Evolutionary conservation across 2,797 vertebrate genomes (phyloP).

Genomic region (Fistularia commersonii): DNA sequence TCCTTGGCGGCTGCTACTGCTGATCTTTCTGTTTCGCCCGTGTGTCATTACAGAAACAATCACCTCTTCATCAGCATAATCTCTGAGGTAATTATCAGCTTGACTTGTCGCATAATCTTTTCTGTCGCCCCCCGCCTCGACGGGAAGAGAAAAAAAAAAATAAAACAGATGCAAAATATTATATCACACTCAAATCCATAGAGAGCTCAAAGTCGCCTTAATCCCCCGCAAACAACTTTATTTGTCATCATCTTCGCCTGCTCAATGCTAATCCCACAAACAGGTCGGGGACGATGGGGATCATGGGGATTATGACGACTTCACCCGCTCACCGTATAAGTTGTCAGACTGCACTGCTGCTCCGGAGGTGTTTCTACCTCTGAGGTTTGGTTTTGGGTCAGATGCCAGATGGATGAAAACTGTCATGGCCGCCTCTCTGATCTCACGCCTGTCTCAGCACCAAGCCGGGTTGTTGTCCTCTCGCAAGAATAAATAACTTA

Average conservation of each 20-base stretch:
- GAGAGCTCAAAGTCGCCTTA: constrained; percentile 72
- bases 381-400: no score
- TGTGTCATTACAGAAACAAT: constrained; percentile 74
- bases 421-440: no score
- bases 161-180: constrained; percentile 70
- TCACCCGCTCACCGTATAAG: no score
- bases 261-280: constrained; percentile 53
- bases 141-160: constrained; percentile 59
- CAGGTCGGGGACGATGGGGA: constrained; percentile 11
- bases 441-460: no score
- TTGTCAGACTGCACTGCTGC: no score
- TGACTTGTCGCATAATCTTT: constrained; percentile 75
- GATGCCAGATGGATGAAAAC: no score
- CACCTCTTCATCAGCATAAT: constrained; percentile 74
- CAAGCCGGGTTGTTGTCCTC: no score
- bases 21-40: constrained; percentile 58
- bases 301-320: constrained; percentile 20
- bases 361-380: no score
- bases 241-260: constrained; percentile 63
- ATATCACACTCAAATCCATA: constrained; percentile 69
- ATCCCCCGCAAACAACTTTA: constrained; percentile 77
- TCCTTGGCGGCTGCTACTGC: constrained; percentile 32
- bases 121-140: constrained; percentile 44
- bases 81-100: constrained; percentile 77
- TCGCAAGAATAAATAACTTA: no score